Evolutionary conservation across 2,888 invertebrate species (phyloP), one percentile per base, ranked within the genome.

Genomic region (Amiota mariae): DNA sequence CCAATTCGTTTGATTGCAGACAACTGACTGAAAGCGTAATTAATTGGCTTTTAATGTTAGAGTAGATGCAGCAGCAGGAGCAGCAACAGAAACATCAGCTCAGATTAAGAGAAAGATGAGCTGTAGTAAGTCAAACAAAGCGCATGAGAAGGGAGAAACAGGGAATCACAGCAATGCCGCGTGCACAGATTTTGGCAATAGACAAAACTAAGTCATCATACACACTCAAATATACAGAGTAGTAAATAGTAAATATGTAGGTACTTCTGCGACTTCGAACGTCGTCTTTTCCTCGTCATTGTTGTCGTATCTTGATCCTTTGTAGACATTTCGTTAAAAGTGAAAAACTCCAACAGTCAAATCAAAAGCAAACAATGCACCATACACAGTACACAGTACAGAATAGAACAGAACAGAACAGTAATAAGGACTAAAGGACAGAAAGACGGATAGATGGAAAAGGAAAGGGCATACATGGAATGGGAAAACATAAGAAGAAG

Each of bases 251-350:
- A 3, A 2, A 24, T 24, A 2, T 24, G 24, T 24, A 24, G 24
- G 24, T 24, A 24, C 24, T 24, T 24, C 24, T 24, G 1, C 24
- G 24, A 24, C 24, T 24, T 24, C 24, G 24, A 24, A 24, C 13
- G 24, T 24, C 36, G 24, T 51, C 71, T n/a, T 49, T 24, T 36
- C 46, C 8, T 13, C n/a, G 6, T 10, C 56, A 57, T 56, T 46
- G 47, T 57, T 13, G 72, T 74, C 78, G 79, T 82, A 79, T 80
- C 82, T 77, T 79, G 83, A 84, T 82, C 85, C 84, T 84, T 84
- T 84, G 85, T 85, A 84, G 85, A 85, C 84, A 84, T 84, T 85
- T 84, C 85, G 85, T 85, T 85, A 84, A 85, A 85, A 84, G 84
- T 85, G 80, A 81, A 74, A 79, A 78, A 80, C 85, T 82, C 80